phyloP scores from a whole-genome alignment of 2,113 vertebrate genomes.

The Prietella phreatophila region DNA sequence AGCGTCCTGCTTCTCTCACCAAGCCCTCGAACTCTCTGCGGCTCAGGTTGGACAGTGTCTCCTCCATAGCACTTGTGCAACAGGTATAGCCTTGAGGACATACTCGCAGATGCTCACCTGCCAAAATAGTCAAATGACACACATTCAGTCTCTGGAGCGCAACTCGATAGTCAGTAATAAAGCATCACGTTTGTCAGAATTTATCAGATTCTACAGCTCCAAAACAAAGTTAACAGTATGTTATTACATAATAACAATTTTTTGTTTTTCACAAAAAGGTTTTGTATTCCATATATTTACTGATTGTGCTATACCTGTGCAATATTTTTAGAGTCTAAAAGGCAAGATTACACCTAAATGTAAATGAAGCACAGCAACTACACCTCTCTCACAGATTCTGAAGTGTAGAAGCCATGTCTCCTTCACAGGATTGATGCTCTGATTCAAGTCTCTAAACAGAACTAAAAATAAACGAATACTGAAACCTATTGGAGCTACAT shows the following conservation, averaged over 20 bases:
- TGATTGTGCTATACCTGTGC: neutral
- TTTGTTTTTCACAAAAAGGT: neutral
- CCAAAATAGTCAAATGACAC: slow-evolving; percentile 45
- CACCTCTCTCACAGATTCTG: neutral
- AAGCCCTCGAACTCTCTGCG: slow-evolving; percentile 82
- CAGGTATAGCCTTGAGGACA: slow-evolving; percentile 97
- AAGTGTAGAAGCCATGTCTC: neutral
- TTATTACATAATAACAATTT: neutral
- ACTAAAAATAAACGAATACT: neutral
- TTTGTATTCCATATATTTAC: neutral
- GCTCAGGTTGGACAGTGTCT: slow-evolving; percentile 84
- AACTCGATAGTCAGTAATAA: neutral
- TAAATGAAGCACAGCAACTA: too few relatives aligned
- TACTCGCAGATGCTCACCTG: slow-evolving; percentile 93
- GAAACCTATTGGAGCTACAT: neutral
- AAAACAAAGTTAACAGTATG: neutral
- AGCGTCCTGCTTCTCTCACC: slow-evolving; percentile 77
- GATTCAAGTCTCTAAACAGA: neutral
- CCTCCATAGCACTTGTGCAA: slow-evolving; percentile 94
- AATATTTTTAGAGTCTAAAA: neutral
- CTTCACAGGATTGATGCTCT: neutral
- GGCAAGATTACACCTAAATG: neutral
- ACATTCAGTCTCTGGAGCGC: neutral
- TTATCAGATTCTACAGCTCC: neutral
- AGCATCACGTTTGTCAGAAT: neutral